Conservation (phyloP, 2,888 invertebrate genomes). For the Chironomus riparius region DNA sequence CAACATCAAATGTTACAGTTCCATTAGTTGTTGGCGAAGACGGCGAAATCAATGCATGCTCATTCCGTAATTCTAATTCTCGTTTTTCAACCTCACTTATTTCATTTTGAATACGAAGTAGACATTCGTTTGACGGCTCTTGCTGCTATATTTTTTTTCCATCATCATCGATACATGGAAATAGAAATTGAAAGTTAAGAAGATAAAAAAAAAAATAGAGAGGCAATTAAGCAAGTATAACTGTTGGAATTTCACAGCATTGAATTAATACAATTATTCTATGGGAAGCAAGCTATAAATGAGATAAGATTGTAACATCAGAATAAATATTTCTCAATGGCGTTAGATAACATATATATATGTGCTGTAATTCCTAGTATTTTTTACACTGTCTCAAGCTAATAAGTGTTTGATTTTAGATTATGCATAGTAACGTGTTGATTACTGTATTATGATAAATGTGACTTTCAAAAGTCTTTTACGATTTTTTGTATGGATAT, state of each 20-base stretch:
- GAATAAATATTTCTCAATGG: neutral
- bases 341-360: neutral
- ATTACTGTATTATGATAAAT: no score
- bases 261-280: neutral
- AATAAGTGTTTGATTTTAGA: neutral
- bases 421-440: no score
- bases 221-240: neutral
- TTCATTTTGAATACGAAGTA: constrained; percentile 78
- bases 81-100: constrained; percentile 77
- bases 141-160: neutral
- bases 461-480: no score
- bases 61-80: constrained; percentile 64
- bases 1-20: constrained; percentile 33
- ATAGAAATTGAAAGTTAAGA: neutral
- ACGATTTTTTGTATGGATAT: no score
- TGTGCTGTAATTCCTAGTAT: no score
- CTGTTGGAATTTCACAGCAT: neutral
- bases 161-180: neutral
- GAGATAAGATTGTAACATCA: neutral
- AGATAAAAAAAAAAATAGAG: neutral
- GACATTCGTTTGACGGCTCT: constrained; percentile 49
- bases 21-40: constrained; percentile 36
- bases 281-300: neutral
- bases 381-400: neutral
- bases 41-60: constrained; percentile 43